Conservation (phyloP, 2,888 invertebrate species). For the Platerodrilus igneus region DNA sequence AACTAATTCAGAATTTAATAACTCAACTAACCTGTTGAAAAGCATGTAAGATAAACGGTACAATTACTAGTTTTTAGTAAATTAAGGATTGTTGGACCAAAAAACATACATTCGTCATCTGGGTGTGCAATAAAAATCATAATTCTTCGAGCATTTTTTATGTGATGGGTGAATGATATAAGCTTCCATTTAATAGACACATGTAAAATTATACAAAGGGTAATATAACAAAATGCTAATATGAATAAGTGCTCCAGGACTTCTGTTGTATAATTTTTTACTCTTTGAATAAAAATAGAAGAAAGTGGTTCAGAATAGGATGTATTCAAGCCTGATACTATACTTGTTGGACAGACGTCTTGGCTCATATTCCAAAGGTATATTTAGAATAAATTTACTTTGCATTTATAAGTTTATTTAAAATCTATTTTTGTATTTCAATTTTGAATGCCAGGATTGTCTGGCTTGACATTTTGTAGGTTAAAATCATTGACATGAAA, state of each 20-base stretch:
- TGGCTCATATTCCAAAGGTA: too few species aligned
- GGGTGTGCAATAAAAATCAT: conserved; percentile 91
- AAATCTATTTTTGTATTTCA: too few species aligned
- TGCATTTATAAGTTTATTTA: too few species aligned
- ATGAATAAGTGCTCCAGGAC: conserved; percentile 54
- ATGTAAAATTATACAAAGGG: conserved; percentile 52
- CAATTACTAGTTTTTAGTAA: conserved; percentile 59
- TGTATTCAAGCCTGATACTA: conserved; percentile 7
- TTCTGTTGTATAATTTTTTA: conserved; percentile 48
- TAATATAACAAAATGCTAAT: conserved; percentile 51
- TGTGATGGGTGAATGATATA: conserved; percentile 50
- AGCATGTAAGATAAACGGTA: conserved; percentile 75
- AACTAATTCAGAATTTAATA: conserved; percentile 5
- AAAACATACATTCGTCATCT: conserved; percentile 99
- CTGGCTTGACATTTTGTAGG: too few species aligned
- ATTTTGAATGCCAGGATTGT: too few species aligned
- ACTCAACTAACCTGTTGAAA: conserved; percentile 67
- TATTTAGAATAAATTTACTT: too few species aligned
- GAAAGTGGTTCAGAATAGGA: conserved; percentile 4
- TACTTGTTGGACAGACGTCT: too few species aligned
- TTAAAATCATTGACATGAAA: too few species aligned
- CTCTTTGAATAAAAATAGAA: conserved; percentile 16
- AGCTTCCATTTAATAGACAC: conserved; percentile 45
- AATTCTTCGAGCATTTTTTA: conserved; percentile 57
- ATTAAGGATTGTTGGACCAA: conserved; percentile 82